Base-by-base conservation (phyloP, 2,888 invertebrate species). In the Tridacna gigas region DNA sequence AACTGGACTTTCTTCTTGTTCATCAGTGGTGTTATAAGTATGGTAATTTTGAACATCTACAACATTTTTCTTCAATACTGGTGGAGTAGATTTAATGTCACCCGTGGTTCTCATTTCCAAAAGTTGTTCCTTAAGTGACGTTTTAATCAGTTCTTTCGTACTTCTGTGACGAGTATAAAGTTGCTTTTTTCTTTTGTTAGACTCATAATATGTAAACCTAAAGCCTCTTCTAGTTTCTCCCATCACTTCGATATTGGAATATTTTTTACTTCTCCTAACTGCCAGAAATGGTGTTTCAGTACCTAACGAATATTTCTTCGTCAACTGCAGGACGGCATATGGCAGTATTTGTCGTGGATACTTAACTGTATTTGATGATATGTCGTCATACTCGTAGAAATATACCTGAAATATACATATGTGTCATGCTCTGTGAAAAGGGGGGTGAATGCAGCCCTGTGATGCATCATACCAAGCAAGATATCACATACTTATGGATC, bases 351-450 rank as follows among this genome's bases (percentile, higher is more conserved):
- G 89, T 18, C 84, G 73, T 26, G 88, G 86, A 74, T 80, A 78
- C 63, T 63, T 65, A 12, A 85, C 80, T 22, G 86, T 80, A 9
- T 76, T 65, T n/a, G 80, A 83, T 2, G 89, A 71, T 48, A 82
- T 79, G n/a, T 85, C 81, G 61, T 88, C 86, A 65, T 80, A 80
- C 60, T 89, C 88, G 60, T 88, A 89, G 37, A 88, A 71, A 76
- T 86, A 89, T 7, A 86, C 84, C 89, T 89, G 82, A 26, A 80
- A 80, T 22, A 20, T 3, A 5, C 15, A 69, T 45, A 69, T 66
- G 26, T 15, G n/a, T n/a, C n/a, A n/a, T n/a, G n/a, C n/a, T n/a
- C n/a, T n/a, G n/a, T n/a, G n/a, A n/a, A n/a, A n/a, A n/a, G n/a
- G n/a, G n/a, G n/a, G n/a, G n/a, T n/a, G n/a, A n/a, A n/a, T n/a